These are phyloP conservation scores for Colostygia pectinataria DNA, from an alignment of 2,888 invertebrate genomes.

Conservation along the genomic window DNA sequence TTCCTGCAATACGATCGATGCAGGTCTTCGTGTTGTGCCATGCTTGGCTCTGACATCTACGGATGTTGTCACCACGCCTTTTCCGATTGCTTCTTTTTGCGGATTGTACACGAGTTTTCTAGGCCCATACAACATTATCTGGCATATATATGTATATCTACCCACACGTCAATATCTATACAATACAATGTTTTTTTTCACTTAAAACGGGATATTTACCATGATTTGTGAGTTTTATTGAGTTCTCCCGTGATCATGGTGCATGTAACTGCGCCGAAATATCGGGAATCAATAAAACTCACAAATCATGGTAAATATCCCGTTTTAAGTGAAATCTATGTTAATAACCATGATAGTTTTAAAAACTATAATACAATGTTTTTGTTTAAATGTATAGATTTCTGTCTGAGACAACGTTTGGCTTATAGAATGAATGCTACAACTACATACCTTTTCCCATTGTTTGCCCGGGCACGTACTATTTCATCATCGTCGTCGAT, in stretches of 20 bases:
- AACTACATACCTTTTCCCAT: conserved; percentile 52
- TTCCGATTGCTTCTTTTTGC: conserved; percentile 54
- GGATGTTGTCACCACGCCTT: conserved; percentile 50
- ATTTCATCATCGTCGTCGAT: conserved; percentile 64
- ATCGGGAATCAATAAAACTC: too few relatives aligned
- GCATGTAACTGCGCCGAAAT: too few relatives aligned
- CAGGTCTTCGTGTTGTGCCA: conserved; percentile 46
- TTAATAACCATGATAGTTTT: too few relatives aligned
- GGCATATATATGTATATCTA: conserved; percentile 40
- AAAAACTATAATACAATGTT: conserved; percentile 39
- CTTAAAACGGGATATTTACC: too few relatives aligned
- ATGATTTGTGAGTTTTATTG: too few relatives aligned
- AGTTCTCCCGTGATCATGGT: too few relatives aligned
- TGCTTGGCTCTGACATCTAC: conserved; percentile 47
- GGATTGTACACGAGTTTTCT: conserved; percentile 34
- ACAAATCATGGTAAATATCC: too few relatives aligned
- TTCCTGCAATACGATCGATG: conserved; percentile 28
- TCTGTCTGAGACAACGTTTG: conserved; percentile 40
- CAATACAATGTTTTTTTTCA: conserved; percentile 32
- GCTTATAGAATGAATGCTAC: conserved; percentile 40
- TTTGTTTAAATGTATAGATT: conserved; percentile 1
- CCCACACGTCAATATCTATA: conserved; percentile 46
- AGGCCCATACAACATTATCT: conserved; percentile 36
- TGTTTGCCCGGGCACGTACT: conserved; percentile 61
- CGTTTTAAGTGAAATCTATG: too few relatives aligned